phyloP scores from a whole-genome alignment of 2,797 vertebrate genomes.

The Thripadectes ignobilis region DNA sequence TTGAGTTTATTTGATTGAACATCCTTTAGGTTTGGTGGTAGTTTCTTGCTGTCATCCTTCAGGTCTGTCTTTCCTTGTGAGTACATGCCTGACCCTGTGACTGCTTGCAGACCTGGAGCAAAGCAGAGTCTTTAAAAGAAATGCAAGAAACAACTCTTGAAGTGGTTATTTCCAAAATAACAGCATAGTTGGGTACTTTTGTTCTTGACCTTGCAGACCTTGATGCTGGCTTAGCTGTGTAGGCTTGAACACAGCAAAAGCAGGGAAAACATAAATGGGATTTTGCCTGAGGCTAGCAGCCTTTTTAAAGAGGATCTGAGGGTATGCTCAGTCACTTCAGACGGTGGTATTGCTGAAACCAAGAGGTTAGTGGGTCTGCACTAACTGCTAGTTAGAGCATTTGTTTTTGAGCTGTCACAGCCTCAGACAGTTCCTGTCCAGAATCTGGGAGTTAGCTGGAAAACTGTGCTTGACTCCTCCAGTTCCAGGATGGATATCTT shows the following conservation, averaged over 20 bases:
- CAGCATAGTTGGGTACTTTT: not conserved
- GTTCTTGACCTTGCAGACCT: not conserved
- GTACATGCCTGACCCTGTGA: not conserved
- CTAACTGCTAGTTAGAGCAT: not conserved
- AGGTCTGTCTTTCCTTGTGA: not conserved
- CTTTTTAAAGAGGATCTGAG: not conserved
- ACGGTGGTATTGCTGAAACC: not conserved
- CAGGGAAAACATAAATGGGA: not conserved
- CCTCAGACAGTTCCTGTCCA: not conserved
- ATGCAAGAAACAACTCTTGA: not conserved
- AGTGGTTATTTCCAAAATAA: not conserved
- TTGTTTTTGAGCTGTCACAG: not conserved
- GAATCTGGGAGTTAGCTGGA: not conserved
- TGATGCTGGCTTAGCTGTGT: not conserved
- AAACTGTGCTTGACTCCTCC: not conserved
- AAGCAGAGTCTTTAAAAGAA: not conserved
- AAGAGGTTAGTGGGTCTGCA: not conserved
- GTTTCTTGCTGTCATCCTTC: not conserved
- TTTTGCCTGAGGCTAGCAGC: not conserved
- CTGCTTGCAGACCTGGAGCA: not conserved
- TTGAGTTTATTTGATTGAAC: not conserved
- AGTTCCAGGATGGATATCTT: not conserved
- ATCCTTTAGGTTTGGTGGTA: not conserved
- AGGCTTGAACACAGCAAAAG: not conserved
- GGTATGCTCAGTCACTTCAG: not conserved